Evolutionary conservation across 2,888 invertebrate species (phyloP).

Genomic region (Cantharis nigra): DNA sequence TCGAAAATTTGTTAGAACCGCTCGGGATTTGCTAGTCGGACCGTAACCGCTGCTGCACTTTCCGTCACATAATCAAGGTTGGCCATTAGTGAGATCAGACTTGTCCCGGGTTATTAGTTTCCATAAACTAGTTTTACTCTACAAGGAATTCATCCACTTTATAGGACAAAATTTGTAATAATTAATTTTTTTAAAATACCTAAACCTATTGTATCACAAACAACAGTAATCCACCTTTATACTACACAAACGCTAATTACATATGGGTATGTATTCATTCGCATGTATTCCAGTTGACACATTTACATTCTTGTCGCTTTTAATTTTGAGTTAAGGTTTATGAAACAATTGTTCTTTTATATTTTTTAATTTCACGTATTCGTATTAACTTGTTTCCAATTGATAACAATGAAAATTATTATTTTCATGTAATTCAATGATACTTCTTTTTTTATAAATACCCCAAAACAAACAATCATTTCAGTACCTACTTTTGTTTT

Average conservation of each 20-base stretch:
- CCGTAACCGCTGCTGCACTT: conserved; percentile 25
- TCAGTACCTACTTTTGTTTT: not conserved
- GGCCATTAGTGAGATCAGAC: conserved; percentile 43
- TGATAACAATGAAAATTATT: not conserved
- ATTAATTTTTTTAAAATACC: not conserved
- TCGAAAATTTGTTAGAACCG: conserved; percentile 54
- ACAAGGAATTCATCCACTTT: conserved; percentile 17
- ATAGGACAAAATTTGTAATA: not conserved
- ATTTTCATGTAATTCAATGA: not conserved
- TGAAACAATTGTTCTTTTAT: conserved; percentile 2
- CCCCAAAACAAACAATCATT: not conserved
- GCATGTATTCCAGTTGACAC: not conserved
- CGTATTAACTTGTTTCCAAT: not conserved
- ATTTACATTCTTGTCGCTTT: not conserved
- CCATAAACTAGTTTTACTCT: conserved; percentile 40
- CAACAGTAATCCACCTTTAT: not conserved
- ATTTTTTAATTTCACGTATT: not conserved
- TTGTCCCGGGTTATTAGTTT: conserved; percentile 43
- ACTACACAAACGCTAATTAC: conserved; percentile 1
- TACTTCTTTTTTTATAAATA: not conserved
- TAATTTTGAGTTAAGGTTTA: conserved; percentile 1
- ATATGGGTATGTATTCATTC: not conserved
- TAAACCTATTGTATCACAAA: not conserved
- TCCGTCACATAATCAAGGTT: conserved; percentile 29
- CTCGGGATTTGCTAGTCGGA: conserved; percentile 40